phyloP scores from a whole-genome alignment of 1,140 invertebrate species.

The Euwallacea similis region DNA sequence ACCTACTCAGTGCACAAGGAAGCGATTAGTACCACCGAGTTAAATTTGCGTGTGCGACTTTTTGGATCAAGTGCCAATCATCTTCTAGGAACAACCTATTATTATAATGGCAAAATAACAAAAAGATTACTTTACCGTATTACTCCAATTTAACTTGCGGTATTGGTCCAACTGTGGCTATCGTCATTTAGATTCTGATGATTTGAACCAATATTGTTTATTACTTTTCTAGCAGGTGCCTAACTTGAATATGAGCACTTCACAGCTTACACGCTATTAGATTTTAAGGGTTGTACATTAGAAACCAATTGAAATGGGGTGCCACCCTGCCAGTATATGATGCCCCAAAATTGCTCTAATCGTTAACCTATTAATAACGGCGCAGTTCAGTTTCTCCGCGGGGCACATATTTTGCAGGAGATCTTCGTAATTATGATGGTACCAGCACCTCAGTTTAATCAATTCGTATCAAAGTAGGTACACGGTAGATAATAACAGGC shows the following conservation, averaged over 20 bases:
- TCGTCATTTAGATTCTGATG: too few species aligned
- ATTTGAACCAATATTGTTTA: too few species aligned
- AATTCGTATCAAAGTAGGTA: neutral
- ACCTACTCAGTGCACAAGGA: conserved; percentile 19
- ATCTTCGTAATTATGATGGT: conserved; percentile 13
- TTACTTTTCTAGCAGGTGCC: too few species aligned
- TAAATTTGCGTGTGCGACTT: conserved; percentile 31
- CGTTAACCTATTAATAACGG: neutral
- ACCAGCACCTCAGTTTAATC: conserved; percentile 10
- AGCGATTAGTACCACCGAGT: conserved; percentile 24
- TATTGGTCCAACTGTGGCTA: neutral
- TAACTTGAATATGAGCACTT: too few species aligned
- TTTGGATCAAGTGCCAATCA: conserved; percentile 32
- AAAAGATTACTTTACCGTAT: conserved; percentile 20
- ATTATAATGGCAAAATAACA: conserved; percentile 24
- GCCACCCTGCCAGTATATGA: neutral
- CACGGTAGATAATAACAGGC: too few species aligned
- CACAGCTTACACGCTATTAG: too few species aligned
- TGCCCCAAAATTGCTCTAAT: conserved; percentile 3
- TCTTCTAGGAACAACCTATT: conserved; percentile 24
- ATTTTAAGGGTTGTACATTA: too few species aligned
- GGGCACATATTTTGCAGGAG: conserved; percentile 8
- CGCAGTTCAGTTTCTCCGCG: neutral
- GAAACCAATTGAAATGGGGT: neutral
- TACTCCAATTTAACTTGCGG: conserved; percentile 18